Percentiles rank a stretch among this genome's conserved stretches.
These are phyloP conservation scores for Eupithecia vulgata DNA, from an alignment of 2,888 invertebrate genomes.

Conservation along the genomic window DNA sequence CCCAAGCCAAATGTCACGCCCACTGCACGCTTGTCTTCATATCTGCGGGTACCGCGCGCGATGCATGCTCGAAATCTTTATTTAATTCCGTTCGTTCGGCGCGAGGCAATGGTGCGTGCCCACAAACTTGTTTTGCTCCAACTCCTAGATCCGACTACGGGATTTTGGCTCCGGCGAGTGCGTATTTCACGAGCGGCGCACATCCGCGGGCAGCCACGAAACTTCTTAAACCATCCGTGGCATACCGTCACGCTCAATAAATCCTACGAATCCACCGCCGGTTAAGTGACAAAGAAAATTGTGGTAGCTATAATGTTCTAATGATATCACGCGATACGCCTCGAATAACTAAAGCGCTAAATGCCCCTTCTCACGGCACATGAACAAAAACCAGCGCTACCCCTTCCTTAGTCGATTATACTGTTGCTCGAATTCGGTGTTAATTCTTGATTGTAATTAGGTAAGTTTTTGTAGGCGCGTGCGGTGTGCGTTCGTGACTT, in stretches of 20 bases:
- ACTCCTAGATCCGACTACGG: conserved; percentile 47
- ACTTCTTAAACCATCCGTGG: conserved; percentile 54
- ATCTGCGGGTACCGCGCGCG: conserved; percentile 39
- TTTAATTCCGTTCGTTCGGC: conserved; percentile 43
- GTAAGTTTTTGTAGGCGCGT: conserved; percentile 58
- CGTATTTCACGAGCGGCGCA: conserved; percentile 47
- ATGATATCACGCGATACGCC: conserved; percentile 71
- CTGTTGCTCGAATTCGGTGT: conserved; percentile 58
- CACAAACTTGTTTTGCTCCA: conserved; percentile 45
- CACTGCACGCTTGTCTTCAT: conserved; percentile 47
- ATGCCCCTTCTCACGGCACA: conserved; percentile 67
- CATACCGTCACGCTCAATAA: conserved; percentile 65
- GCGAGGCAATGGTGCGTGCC: conserved; percentile 50
- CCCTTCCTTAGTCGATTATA: conserved; percentile 53
- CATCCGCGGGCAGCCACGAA: conserved; percentile 54
- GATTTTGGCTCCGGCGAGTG: conserved; percentile 46
- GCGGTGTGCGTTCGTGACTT: conserved; percentile 52
- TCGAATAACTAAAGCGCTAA: conserved; percentile 67
- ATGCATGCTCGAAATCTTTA: conserved; percentile 46
- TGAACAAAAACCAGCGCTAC: conserved; percentile 49
- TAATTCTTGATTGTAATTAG: conserved; percentile 59
- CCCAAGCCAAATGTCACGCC: conserved; percentile 57
- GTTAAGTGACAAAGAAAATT: conserved; percentile 75
- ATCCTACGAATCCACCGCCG: conserved; percentile 61
- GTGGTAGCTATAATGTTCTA: conserved; percentile 70